These are phyloP conservation scores for Lasioglossum morio DNA, from an alignment of 2,888 invertebrate genomes.

Conservation along the genomic window DNA sequence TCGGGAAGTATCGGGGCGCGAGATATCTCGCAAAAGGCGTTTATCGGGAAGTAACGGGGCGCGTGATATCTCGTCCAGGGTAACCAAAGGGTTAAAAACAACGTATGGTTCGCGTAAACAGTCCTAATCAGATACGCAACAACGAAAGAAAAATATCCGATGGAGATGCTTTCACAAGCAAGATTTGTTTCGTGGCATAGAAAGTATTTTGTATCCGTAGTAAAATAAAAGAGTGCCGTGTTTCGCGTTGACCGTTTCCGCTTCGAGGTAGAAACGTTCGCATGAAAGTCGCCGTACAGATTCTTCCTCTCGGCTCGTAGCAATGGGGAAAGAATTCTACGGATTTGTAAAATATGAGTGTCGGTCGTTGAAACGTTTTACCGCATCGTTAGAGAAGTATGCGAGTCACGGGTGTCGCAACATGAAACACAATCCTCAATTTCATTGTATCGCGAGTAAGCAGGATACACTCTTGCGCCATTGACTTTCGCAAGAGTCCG, in stretches of 20 bases:
- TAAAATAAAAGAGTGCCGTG: neutral
- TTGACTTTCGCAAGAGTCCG: constrained; percentile 36
- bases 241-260: neutral
- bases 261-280: neutral
- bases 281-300: neutral
- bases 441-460: constrained; percentile 13
- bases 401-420: constrained; percentile 16
- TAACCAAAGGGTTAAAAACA: too few relatives aligned
- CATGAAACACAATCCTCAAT: constrained; percentile 33
- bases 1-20: too few relatives aligned
- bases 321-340: neutral
- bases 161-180: neutral
- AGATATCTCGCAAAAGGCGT: too few relatives aligned
- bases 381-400: neutral
- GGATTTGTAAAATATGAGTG: neutral
- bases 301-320: neutral
- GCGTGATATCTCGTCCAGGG: too few relatives aligned
- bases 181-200: neutral
- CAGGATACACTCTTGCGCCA: constrained; percentile 16
- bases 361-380: neutral
- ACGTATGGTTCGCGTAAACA: neutral
- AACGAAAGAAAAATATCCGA: neutral
- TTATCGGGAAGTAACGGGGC: too few relatives aligned
- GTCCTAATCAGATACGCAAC: neutral
- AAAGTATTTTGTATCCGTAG: neutral